Conservation (phyloP, 2,113 vertebrate genomes). For the Dryoscopus gambensis region DNA sequence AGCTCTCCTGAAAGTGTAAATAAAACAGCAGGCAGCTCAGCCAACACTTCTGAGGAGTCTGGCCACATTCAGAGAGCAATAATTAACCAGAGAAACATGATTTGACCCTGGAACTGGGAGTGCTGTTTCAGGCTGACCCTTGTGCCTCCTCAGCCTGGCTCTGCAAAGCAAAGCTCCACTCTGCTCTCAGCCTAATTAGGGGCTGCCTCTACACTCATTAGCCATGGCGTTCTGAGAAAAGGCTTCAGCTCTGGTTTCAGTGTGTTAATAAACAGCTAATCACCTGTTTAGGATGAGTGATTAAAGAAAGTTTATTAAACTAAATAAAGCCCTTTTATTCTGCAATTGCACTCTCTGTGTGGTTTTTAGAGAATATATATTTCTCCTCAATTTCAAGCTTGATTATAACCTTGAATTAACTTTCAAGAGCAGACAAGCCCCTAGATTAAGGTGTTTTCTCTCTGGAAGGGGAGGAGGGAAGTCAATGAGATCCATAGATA, state of each 20-base stretch:
- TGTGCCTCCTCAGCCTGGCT: not conserved
- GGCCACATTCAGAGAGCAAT: not conserved
- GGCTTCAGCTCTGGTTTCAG: not conserved
- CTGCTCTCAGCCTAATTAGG: not conserved
- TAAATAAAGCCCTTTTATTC: not conserved
- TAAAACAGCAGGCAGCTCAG: not conserved
- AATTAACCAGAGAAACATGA: not conserved
- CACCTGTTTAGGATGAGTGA: not conserved
- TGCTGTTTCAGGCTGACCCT: not conserved
- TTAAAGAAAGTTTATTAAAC: not conserved
- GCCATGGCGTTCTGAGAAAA: not conserved
- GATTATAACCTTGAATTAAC: not conserved
- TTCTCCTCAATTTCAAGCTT: not conserved
- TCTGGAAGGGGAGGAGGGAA: not conserved
- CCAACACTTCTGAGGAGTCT: not conserved
- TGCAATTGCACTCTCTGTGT: not conserved
- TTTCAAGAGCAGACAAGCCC: not conserved
- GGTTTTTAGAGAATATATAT: not conserved
- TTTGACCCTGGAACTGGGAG: not conserved
- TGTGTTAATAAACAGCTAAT: not conserved
- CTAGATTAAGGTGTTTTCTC: not conserved
- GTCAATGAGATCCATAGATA: not conserved
- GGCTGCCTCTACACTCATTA: not conserved
- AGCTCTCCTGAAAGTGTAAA: not conserved
- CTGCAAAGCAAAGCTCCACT: not conserved